Conservation (phyloP, 2,888 invertebrate genomes). For the Chrysina gloriosa region DNA sequence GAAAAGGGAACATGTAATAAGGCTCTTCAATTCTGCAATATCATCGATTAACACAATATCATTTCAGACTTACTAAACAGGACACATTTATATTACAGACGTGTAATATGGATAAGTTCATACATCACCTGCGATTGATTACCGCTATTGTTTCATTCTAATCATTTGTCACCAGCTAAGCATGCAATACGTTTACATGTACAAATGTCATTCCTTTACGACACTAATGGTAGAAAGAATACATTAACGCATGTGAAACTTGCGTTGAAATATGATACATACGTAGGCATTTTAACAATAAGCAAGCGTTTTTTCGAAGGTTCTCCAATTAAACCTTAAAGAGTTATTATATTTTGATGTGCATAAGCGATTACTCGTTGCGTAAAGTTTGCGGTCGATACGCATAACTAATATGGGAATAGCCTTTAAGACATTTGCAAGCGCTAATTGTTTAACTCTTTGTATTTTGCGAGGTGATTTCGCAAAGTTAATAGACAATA, state of each 20-base stretch:
- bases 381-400: constrained; percentile 14
- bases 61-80: not conserved
- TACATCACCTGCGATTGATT: constrained; percentile 1
- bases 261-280: not conserved
- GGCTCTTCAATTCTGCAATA: not conserved
- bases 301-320: not conserved
- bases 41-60: not conserved
- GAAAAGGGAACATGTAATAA: too few species aligned
- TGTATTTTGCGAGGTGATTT: not conserved
- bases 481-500: not conserved
- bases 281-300: not conserved
- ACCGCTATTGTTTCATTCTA: constrained; percentile 11
- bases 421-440: constrained; percentile 17
- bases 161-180: constrained; percentile 4
- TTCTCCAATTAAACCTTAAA: not conserved
- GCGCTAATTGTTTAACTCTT: constrained; percentile 14
- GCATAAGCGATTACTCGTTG: not conserved
- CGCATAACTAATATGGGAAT: constrained; percentile 36
- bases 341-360: constrained; percentile 20
- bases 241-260: not conserved
- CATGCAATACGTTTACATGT: not conserved
- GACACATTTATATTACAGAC: not conserved
- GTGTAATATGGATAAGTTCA: not conserved
- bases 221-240: not conserved
- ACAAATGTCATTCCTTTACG: not conserved